phyloP scores from a whole-genome alignment of 2,113 vertebrate genomes.

The Australoheros scitulus region DNA sequence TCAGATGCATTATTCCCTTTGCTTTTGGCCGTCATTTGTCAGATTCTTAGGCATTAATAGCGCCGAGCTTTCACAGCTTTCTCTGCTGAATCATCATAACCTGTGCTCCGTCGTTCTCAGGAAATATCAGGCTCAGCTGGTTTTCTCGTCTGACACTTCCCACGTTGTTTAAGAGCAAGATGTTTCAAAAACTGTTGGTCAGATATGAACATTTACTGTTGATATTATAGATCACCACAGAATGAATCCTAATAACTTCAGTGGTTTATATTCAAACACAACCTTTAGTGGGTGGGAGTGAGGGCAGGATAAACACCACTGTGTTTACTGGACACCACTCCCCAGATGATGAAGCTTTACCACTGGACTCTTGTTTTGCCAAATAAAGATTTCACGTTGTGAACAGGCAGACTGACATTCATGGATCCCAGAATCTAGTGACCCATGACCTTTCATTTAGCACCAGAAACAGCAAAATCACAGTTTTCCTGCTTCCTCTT shows the following conservation, averaged over 20 bases:
- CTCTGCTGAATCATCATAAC: background rate
- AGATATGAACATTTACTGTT: background rate
- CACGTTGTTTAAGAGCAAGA: background rate
- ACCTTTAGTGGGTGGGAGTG: rapidly evolving
- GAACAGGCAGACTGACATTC: background rate
- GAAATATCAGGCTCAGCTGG: background rate
- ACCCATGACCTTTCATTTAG: background rate
- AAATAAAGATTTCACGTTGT: background rate
- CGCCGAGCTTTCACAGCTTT: background rate
- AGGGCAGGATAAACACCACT: rapidly evolving
- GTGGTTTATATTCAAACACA: background rate
- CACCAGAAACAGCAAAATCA: background rate
- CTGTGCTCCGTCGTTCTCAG: background rate
- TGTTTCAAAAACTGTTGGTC: background rate
- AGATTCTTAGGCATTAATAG: no score
- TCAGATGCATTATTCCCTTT: background rate
- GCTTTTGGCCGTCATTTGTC: background rate
- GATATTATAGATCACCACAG: rapidly evolving
- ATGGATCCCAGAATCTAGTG: no score
- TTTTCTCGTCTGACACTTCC: background rate
- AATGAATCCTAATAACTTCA: background rate
- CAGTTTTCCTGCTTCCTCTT: background rate
- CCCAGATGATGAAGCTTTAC: background rate
- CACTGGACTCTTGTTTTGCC: background rate
- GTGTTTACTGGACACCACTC: background rate